Evolutionary conservation across 2,888 invertebrate genomes (phyloP).

Genomic region (Leptopterna dolabrata): DNA sequence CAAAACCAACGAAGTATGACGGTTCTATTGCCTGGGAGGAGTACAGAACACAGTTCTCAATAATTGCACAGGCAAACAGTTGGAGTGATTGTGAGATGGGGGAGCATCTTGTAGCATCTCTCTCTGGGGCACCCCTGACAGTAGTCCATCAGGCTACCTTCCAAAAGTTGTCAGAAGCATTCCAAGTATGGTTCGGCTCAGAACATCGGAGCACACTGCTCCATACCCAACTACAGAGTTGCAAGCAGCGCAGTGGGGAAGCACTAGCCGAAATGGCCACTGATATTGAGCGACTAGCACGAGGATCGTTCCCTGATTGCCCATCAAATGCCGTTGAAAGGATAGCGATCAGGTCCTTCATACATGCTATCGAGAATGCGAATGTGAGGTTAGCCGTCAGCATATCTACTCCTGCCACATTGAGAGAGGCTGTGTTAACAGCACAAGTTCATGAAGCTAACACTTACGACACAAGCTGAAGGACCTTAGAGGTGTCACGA

Average conservation of each 20-base stretch:
- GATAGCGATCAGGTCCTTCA: not conserved
- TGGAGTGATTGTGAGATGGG: too few relatives aligned
- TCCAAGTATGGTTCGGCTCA: not conserved
- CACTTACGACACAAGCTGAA: too few relatives aligned
- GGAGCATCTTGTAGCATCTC: too few relatives aligned
- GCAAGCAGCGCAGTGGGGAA: not conserved
- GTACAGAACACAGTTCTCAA: too few relatives aligned
- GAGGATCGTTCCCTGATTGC: not conserved
- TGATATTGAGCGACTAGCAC: not conserved
- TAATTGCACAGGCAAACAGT: too few relatives aligned
- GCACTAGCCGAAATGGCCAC: not conserved
- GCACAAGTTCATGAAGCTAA: too few relatives aligned
- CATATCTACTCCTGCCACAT: not conserved
- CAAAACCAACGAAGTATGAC: too few relatives aligned
- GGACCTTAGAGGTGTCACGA: not conserved
- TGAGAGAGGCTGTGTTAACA: not conserved
- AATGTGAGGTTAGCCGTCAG: not conserved
- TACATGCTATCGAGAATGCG: not conserved
- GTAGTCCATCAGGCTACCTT: not conserved
- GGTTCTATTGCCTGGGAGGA: too few relatives aligned
- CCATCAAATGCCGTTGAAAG: not conserved
- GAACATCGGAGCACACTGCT: not conserved
- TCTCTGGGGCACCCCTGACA: not conserved
- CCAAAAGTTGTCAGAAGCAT: not conserved
- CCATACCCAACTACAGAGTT: not conserved